Conservation (phyloP, 2,113 vertebrate species). For the Varanus salvator region DNA sequence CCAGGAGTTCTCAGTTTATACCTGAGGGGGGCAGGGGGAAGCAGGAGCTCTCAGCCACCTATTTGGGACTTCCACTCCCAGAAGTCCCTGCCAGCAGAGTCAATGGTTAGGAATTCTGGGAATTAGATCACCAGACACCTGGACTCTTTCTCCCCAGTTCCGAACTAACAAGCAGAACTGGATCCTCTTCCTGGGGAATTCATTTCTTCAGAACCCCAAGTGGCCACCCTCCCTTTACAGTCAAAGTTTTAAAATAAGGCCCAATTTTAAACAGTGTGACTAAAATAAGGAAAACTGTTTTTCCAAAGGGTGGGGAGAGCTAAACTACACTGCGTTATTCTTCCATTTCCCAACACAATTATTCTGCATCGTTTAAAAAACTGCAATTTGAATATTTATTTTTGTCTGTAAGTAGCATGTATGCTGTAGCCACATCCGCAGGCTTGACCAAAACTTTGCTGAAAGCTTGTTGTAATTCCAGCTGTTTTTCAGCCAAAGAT, state of each 20-base stretch:
- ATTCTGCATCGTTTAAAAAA: background rate
- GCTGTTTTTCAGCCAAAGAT: background rate
- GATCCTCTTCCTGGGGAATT: too few relatives aligned
- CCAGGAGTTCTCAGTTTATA: background rate
- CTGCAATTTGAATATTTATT: background rate
- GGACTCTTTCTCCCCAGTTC: background rate
- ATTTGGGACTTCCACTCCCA: background rate
- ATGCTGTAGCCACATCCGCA: background rate
- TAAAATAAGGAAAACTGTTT: too few relatives aligned
- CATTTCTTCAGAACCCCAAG: too few relatives aligned
- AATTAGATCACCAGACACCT: background rate
- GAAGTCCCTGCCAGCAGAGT: background rate
- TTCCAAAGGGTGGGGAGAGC: too few relatives aligned
- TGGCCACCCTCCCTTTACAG: too few relatives aligned
- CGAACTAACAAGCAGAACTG: too few relatives aligned
- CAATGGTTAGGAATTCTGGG: background rate
- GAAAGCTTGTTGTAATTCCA: background rate
- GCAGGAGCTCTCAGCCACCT: too few relatives aligned
- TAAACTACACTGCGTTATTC: background rate
- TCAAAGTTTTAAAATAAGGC: too few relatives aligned
- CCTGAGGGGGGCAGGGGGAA: too few relatives aligned
- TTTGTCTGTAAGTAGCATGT: background rate
- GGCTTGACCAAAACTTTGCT: background rate
- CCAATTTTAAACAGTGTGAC: too few relatives aligned
- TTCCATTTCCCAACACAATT: background rate